phyloP scores from a whole-genome alignment of 2,113 vertebrate species.

The Lophotis ruficrista region DNA sequence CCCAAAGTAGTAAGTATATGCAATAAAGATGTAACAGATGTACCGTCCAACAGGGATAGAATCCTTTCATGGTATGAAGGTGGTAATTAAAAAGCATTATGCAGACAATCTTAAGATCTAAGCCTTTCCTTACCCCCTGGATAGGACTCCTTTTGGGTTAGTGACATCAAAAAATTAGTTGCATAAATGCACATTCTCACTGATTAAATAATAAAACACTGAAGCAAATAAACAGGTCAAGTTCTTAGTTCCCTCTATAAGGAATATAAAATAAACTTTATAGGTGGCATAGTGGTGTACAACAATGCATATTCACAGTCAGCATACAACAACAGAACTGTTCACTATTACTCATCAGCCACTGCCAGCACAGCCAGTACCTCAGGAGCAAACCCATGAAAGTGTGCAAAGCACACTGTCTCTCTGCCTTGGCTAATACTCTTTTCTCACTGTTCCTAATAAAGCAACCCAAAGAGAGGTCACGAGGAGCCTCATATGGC shows the following conservation, averaged over 20 bases:
- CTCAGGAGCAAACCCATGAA: neutral
- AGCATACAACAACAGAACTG: neutral
- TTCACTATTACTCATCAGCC: neutral
- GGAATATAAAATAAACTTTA: neutral
- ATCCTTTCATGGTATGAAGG: slow-evolving; percentile 21
- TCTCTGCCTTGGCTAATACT: neutral
- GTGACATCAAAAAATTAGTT: neutral
- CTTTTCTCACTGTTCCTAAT: neutral
- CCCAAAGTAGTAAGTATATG: slow-evolving; percentile 26
- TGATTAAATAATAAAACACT: neutral
- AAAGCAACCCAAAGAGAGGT: neutral
- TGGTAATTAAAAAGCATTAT: slow-evolving; percentile 54
- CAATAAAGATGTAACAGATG: slow-evolving; percentile 16
- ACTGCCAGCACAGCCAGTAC: neutral
- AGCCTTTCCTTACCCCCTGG: neutral
- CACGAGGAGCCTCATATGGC: neutral
- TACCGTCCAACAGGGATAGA: neutral
- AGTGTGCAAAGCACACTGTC: neutral
- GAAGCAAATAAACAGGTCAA: neutral
- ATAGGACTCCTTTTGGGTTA: neutral
- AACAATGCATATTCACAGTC: neutral
- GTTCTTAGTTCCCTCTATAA: neutral
- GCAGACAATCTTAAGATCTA: neutral
- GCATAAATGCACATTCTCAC: neutral
- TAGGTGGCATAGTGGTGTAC: neutral